These are phyloP conservation scores for Anguilla pacifica DNA, from an alignment of 2,797 vertebrate genomes.

Conservation along the genomic window DNA sequence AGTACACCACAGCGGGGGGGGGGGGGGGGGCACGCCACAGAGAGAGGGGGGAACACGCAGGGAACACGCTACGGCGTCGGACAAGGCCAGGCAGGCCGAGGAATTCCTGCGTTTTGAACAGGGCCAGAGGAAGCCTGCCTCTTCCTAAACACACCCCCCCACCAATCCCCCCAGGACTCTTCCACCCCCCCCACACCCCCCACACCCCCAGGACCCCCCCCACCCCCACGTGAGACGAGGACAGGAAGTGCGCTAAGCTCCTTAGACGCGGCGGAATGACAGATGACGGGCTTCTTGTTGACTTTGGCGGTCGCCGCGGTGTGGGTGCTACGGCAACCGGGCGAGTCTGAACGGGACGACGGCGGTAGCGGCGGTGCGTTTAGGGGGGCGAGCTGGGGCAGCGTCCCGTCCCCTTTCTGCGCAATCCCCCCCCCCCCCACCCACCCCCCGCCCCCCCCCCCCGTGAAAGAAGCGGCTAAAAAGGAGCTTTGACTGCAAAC, in stretches of 20 bases:
- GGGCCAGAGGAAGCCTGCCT: background rate
- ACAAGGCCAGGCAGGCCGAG: slow-evolving; percentile 70
- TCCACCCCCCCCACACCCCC: too few species aligned
- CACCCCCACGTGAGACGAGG: too few species aligned
- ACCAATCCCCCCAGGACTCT: too few species aligned
- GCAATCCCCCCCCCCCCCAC: too few species aligned
- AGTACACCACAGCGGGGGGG: too few species aligned
- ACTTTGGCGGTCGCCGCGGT: background rate
- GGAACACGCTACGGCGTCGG: slow-evolving; percentile 59
- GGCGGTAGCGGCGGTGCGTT: background rate
- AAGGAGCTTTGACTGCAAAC: background rate
- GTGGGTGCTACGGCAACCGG: background rate
- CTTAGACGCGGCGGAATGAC: background rate
- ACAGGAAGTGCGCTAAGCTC: background rate
- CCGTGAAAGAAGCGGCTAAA: background rate
- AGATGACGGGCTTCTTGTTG: background rate
- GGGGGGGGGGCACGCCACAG: too few species aligned
- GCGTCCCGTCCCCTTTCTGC: too few species aligned
- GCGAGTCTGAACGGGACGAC: background rate
- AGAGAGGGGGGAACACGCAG: slow-evolving; percentile 18
- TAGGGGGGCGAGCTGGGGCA: background rate
- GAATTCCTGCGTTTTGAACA: slow-evolving; percentile 55
- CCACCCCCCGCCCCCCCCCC: too few species aligned
- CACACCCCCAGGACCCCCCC: too few species aligned
- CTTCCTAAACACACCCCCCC: background rate